A percentile compares a stretch with the other conserved stretches of the same genome.
Conservation (phyloP, 2,113 vertebrate species). For the Leptocoma aspasia region DNA sequence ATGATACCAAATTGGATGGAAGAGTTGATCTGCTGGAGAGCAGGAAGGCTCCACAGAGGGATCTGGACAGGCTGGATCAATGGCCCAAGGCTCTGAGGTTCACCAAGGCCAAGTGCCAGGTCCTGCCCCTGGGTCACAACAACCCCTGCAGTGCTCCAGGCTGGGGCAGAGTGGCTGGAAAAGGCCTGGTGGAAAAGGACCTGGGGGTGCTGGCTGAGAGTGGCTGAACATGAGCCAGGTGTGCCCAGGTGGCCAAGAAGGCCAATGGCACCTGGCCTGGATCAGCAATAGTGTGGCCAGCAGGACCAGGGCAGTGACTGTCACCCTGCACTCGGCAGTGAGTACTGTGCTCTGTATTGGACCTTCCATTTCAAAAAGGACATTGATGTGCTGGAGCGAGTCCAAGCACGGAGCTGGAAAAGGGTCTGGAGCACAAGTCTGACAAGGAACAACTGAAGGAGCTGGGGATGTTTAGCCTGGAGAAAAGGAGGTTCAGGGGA, state of each 20-base stretch:
- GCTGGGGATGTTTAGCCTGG: not conserved
- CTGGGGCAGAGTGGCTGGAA: not conserved
- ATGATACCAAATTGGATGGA: not conserved
- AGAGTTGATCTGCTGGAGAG: not conserved
- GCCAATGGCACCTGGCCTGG: not conserved
- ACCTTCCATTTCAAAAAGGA: not conserved
- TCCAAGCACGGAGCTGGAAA: not conserved
- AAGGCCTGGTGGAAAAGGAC: not conserved
- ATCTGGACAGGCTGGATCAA: not conserved
- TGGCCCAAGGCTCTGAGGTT: not conserved
- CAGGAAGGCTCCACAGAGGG: not conserved
- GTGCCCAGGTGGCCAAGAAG: not conserved
- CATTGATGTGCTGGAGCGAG: rapidly evolving
- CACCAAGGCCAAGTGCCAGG: rapidly evolving
- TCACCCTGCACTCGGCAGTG: not conserved
- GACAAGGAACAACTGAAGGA: not conserved
- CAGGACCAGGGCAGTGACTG: rapidly evolving
- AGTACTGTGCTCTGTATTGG: not conserved
- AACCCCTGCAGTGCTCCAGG: not conserved
- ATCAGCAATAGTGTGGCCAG: rapidly evolving
- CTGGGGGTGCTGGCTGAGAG: not conserved
- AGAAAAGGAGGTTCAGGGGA: not conserved
- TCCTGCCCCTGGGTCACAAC: not conserved
- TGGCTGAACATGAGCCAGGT: not conserved
- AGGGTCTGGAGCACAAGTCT: not conserved